Evolutionary conservation across 2,888 invertebrate genomes (phyloP), one percentile per base, ranked within the genome.

Genomic region (Dromius quadrimaculatus): DNA sequence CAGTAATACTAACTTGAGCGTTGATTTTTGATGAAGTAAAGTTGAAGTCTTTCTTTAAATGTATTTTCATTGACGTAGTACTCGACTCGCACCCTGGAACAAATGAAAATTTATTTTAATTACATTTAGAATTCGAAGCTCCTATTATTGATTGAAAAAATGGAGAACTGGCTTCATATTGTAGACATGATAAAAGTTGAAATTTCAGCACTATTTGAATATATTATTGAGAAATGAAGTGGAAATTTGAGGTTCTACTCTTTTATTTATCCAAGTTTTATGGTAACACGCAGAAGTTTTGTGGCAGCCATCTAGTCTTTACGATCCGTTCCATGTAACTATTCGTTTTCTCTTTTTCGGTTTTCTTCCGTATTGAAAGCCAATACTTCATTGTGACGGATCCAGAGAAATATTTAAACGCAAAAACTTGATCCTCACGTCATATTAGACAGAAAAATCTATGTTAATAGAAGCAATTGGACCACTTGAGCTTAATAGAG

Each of bases 21-120:
- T 88, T 98, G 97, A 86, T 98, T 98, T 86, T 98, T 98, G 86
- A 98, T 95, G 88, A 98, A 98, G 87, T 98, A 98, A 78, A 98
- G 89, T 87, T 98, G 97, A 83, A 98, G 92, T 85, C 97, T 90
- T 88, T 98, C 97, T 88, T 98, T 98, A 85, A 98, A 93, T 81
- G 97, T 97, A 83, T 97, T 97, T 87, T 98, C 98, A 87, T 98
- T 97, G 81, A 97, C 97, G 86, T 98, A 98, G 85, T 98, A 98
- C 85, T 98, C 98, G 84, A 98, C 98, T 79, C 97, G 94, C 78
- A 98, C 98, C 89, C 98, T 98, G 92, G 47, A 92, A 93, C 85
- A 87, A 84, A 79, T 80, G 79, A 76, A 73, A 74, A 74, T 74
- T 62, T 75, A 72, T 71, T 20, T 38, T 59, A 17, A 36, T 36